These are phyloP conservation scores for Pagrus major DNA, from an alignment of 2,113 vertebrate genomes.

Conservation along the genomic window DNA sequence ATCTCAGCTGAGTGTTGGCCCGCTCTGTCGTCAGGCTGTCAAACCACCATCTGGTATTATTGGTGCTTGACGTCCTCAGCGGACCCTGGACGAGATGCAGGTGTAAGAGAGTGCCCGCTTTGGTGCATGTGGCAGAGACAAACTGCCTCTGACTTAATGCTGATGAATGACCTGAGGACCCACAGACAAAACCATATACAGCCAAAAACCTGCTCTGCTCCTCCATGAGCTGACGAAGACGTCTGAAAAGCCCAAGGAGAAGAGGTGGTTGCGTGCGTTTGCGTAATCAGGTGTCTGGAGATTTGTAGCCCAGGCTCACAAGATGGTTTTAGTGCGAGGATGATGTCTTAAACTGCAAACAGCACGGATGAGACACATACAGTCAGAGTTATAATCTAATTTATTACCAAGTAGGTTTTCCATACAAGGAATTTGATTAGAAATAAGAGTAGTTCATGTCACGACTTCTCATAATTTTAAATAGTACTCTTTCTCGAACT, in stretches of 20 bases:
- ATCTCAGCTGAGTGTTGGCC: neutral
- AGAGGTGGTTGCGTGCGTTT: constrained; percentile 12
- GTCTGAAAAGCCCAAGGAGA: constrained; percentile 11
- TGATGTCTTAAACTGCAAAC: constrained; percentile 22
- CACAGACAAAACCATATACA: constrained; percentile 52
- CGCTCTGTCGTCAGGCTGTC: neutral
- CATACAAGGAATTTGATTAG: no score
- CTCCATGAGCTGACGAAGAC: constrained; percentile 21
- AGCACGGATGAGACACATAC: neutral
- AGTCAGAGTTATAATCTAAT: no score
- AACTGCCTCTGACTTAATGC: constrained; percentile 36
- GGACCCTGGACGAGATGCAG: constrained; percentile 27
- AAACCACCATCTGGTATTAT: constrained; percentile 25
- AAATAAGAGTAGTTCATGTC: constrained; percentile 1
- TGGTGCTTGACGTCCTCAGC: constrained; percentile 1
- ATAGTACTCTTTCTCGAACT: neutral
- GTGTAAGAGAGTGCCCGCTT: constrained; percentile 20
- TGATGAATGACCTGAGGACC: constrained; percentile 49
- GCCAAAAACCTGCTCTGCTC: constrained; percentile 23
- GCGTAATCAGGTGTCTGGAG: constrained; percentile 35
- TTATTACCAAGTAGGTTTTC: no score
- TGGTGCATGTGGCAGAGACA: constrained; percentile 22
- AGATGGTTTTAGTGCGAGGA: neutral
- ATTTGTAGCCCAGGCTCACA: constrained; percentile 23
- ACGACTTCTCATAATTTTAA: neutral